These are phyloP conservation scores for Cercopithecus mona DNA, from an alignment of 2,113 vertebrate species.

Conservation along the genomic window DNA sequence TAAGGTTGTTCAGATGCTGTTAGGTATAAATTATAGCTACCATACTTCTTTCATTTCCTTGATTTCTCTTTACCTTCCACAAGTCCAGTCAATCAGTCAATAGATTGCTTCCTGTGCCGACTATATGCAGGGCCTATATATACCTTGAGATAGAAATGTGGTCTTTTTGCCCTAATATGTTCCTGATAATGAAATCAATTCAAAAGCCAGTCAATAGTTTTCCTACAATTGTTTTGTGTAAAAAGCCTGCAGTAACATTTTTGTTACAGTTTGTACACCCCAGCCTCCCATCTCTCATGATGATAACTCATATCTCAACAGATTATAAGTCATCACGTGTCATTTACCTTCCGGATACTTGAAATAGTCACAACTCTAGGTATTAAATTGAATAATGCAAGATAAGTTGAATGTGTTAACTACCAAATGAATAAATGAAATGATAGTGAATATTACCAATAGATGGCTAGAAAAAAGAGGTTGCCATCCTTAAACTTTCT, in stretches of 20 bases:
- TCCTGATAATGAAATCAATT: not conserved
- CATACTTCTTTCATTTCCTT: not conserved
- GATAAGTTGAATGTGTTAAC: not conserved
- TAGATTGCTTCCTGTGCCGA: not conserved
- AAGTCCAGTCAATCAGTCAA: not conserved
- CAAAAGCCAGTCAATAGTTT: not conserved
- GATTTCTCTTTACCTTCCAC: not conserved
- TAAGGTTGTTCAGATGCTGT: not conserved
- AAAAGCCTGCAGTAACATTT: slow-evolving; percentile 22
- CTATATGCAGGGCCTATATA: not conserved
- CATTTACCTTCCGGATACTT: not conserved
- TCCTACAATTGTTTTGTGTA: not conserved
- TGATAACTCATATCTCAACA: not conserved
- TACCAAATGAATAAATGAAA: not conserved
- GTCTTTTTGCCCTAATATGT: not conserved
- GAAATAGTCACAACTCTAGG: slow-evolving; percentile 3
- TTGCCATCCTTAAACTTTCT: not conserved
- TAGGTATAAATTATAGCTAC: not conserved
- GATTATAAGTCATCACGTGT: not conserved
- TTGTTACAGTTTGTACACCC: not conserved
- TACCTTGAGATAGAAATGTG: slow-evolving; percentile 1
- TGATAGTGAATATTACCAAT: not conserved
- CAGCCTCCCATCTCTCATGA: not conserved
- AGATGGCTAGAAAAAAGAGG: not conserved
- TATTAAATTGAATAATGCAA: not conserved